Conservation (phyloP, 2,888 invertebrate species). For the Sarcophaga caerulescens region DNA sequence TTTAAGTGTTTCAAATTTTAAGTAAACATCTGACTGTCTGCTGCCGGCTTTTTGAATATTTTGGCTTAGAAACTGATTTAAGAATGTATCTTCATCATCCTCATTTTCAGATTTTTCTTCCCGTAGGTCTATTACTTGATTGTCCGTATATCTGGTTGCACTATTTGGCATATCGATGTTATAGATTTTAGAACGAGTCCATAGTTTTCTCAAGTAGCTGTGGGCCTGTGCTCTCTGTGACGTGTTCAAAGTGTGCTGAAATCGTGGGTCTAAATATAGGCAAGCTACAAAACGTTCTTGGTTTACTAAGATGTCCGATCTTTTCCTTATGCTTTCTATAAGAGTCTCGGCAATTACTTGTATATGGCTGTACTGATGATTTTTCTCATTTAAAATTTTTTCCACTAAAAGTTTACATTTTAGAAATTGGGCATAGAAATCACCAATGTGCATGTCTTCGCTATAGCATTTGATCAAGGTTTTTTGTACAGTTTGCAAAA, state of each 20-base stretch:
- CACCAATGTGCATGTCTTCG: constrained; percentile 49
- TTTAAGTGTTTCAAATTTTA: constrained; percentile 29
- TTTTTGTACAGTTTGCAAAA: constrained; percentile 44
- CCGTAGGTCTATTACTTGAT: neutral
- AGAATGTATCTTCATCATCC: constrained; percentile 53
- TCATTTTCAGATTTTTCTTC: neutral
- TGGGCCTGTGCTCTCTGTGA: constrained; percentile 14
- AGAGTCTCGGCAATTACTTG: constrained; percentile 16
- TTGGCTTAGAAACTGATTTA: constrained; percentile 53
- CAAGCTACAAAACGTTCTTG: constrained; percentile 25
- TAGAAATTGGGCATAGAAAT: constrained; percentile 62
- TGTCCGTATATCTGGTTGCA: neutral
- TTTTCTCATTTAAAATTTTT: neutral
- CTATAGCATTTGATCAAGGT: constrained; percentile 33
- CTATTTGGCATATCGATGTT: neutral
- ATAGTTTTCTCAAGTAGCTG: constrained; percentile 45
- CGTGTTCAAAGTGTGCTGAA: constrained; percentile 35
- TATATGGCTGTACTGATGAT: neutral
- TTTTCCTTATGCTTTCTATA: constrained; percentile 14
- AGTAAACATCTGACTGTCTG: constrained; percentile 4
- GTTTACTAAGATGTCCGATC: neutral
- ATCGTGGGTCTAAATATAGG: constrained; percentile 55
- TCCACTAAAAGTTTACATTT: constrained; percentile 53
- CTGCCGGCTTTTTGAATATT: constrained; percentile 12
- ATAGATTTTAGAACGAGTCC: constrained; percentile 44